Base-by-base conservation (phyloP, 2,113 vertebrate species). In the Poeciliopsis occidentalis region DNA sequence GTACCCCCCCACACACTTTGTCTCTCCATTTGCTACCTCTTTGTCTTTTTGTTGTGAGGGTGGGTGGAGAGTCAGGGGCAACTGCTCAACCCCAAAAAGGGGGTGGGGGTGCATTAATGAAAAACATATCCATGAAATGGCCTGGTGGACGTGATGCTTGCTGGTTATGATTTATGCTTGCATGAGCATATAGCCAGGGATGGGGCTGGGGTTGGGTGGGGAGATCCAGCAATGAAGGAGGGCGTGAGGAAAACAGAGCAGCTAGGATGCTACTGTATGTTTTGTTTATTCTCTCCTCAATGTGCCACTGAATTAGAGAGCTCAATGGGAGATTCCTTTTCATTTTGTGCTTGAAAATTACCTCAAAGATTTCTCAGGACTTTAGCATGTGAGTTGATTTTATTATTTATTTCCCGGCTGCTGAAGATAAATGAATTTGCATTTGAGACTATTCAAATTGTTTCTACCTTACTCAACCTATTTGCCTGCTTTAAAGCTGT, bases 121-220 rank as follows among this genome's bases (percentile, higher is more conserved):
- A 88, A 80, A 80, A 76, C 69, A 81, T 75, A 83, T 79, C 81
- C 83, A 84, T 83, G 89, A 86, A 90, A 90, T 89, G 86, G 83
- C 90, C 91, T 85, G 76, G 78, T 91, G 88, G 86, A 93, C 91
- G 88, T 88, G 87, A 85, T 81, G 88, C 80, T 91, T 91, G 88
- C 88, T 89, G 83, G 87, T 79, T 75, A 80, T 74, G 86, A 87
- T 91, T 91, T 85, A 88, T 83, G 89, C 91, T 83, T 15, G 69
- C 74, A 51, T 90, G 92, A 92, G 81, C 91, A 86, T 77, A 81
- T 67, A 78, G 85, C 80, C 84, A 82, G 81, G 90, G 67, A 79
- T 82, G 82, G 82, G 89, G 72, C 32, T 80, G 82, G 82, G 89
- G 72, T 69, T 67, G 86, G 84, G 82, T 82, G 86, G 83, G 74